These are phyloP conservation scores for Rhimphoctona megacephalus DNA, from an alignment of 2,888 invertebrate genomes.

Conservation along the genomic window DNA sequence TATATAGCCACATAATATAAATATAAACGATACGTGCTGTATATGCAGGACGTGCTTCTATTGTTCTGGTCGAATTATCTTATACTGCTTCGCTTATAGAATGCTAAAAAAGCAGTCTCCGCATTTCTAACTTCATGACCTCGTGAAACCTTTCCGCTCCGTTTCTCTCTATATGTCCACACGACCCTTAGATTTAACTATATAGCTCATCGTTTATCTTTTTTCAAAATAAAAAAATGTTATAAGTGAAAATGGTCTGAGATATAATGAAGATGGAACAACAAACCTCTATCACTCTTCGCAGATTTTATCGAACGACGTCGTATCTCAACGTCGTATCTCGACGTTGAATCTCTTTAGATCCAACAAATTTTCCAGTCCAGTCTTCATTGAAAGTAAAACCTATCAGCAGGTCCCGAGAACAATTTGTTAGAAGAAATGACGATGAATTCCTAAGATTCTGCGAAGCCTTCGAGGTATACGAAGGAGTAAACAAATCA, in stretches of 20 bases:
- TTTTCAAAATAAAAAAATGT: not conserved
- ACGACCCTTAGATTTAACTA: not conserved
- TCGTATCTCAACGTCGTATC: too few relatives aligned
- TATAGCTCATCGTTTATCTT: not conserved
- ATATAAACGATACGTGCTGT: constrained; percentile 15
- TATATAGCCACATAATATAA: not conserved
- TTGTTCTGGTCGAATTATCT: constrained; percentile 47
- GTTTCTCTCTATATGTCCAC: not conserved
- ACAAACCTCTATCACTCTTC: not conserved
- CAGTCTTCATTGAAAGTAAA: not conserved
- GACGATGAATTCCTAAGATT: not conserved
- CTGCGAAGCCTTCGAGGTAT: constrained; percentile 27
- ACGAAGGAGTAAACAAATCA: constrained; percentile 51
- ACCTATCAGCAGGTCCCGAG: not conserved
- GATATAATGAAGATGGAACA: not conserved
- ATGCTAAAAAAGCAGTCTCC: constrained; percentile 19
- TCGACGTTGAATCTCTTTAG: not conserved
- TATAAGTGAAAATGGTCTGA: not conserved
- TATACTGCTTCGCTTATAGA: constrained; percentile 27
- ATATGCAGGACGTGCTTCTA: constrained; percentile 25
- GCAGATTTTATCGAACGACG: not conserved
- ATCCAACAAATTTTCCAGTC: not conserved
- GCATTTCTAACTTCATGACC: constrained; percentile 12
- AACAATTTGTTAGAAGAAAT: not conserved
- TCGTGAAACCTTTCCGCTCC: constrained; percentile 13